phyloP scores from a whole-genome alignment of 37 sponge, comb jelly and placozoan species.

The Lycopodina hypogea region DNA sequence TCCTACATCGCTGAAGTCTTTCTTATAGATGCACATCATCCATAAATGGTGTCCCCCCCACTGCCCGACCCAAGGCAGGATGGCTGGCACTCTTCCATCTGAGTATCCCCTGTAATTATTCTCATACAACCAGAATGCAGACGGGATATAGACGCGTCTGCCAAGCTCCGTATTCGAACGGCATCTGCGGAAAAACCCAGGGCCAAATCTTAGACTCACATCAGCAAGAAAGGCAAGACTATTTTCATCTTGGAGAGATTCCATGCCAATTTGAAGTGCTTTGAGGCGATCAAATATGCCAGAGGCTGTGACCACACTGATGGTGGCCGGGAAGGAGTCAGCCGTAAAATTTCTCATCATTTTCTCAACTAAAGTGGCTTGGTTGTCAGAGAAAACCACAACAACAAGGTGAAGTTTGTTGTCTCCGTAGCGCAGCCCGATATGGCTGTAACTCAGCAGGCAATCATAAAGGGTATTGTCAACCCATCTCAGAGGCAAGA shows the following conservation, averaged over 20 bases:
- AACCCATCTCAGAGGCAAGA: constrained; percentile 15
- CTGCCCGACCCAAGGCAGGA: constrained; percentile 31
- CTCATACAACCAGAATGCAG: constrained; percentile 38
- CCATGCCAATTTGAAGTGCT: constrained; percentile 36
- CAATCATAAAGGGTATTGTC: constrained; percentile 12
- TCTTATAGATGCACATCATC: constrained; percentile 48
- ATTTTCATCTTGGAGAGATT: not conserved
- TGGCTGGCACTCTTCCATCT: not conserved
- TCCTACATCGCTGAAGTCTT: constrained; percentile 29
- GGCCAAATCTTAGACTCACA: constrained; percentile 17
- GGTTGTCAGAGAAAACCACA: constrained; percentile 28
- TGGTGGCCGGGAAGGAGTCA: not conserved
- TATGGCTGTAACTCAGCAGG: constrained; percentile 4
- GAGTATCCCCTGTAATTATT: not conserved
- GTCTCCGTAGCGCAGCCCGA: constrained; percentile 1
- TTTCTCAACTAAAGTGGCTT: not conserved
- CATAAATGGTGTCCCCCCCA: constrained; percentile 42
- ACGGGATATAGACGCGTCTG: constrained; percentile 56
- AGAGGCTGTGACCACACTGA: constrained; percentile 3
- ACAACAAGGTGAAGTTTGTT: constrained; percentile 36
- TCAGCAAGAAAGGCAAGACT: constrained; percentile 47
- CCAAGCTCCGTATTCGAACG: constrained; percentile 42
- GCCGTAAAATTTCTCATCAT: not conserved
- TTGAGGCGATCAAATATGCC: constrained; percentile 17
- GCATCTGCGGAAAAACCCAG: constrained; percentile 49